Conservation (phyloP, 2,888 invertebrate genomes). For the Brenthis ino region DNA sequence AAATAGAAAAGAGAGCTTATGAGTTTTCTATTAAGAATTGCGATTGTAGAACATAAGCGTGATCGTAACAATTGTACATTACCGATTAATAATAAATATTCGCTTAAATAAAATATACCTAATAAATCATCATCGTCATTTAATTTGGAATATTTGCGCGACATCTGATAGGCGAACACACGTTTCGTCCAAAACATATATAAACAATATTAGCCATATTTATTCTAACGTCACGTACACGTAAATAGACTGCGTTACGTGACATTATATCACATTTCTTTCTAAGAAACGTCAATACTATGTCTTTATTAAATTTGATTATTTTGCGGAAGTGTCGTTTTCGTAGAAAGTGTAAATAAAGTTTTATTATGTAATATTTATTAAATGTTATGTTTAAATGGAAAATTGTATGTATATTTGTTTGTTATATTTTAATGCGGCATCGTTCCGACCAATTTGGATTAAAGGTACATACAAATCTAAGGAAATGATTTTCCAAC, state of each 20-base stretch:
- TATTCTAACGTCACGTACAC: conserved; percentile 25
- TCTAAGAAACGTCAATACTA: conserved; percentile 24
- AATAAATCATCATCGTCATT: too few species aligned
- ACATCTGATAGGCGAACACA: conserved; percentile 12
- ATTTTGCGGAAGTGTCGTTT: conserved; percentile 17
- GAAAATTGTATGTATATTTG: too few species aligned
- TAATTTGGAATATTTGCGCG: not conserved
- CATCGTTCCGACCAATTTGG: too few species aligned
- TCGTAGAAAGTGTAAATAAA: not conserved
- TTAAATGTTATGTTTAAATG: not conserved
- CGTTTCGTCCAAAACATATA: conserved; percentile 30
- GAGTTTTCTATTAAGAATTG: too few species aligned
- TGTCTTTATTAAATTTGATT: conserved; percentile 5
- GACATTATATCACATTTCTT: conserved; percentile 26
- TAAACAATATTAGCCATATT: conserved; percentile 31
- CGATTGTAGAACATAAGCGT: too few species aligned
- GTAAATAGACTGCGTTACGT: conserved; percentile 32
- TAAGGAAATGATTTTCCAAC: too few species aligned
- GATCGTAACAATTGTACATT: too few species aligned
- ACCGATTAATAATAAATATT: too few species aligned
- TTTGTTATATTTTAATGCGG: too few species aligned
- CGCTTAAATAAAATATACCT: too few species aligned
- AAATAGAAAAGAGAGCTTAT: too few species aligned
- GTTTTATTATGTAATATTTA: not conserved
- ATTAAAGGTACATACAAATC: too few species aligned